Evolutionary conservation across 2,113 vertebrate species (phyloP), one percentile per base, ranked within the genome.

Genomic region (Chaetops frenatus): DNA sequence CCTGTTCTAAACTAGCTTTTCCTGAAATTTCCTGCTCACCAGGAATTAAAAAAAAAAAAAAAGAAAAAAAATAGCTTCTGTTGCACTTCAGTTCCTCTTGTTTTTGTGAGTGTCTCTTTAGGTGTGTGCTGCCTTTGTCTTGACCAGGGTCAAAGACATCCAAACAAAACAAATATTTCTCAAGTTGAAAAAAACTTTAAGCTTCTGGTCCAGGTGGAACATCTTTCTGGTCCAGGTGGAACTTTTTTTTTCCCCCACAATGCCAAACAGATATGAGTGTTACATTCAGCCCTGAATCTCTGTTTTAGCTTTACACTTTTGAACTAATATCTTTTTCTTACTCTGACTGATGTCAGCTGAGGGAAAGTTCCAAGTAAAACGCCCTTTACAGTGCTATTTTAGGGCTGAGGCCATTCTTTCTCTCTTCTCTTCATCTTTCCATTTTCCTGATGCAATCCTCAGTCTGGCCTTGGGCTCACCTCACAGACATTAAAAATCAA

Each of bases 321-420:
- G 94, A 96, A 96, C 96, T 92, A 97, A 92, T 93, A 96, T 82
- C 62, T 91, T 94, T 96, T 82, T 93, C 85, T 82, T 65, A 91
- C 93, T 81, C 93, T 83, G 86, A 96, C 95, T 95, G 95, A 96
- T 35, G 97, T 96, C 96, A 98, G 96, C 96, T 96, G 90, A 96
- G 87, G 85, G 53, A 64, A 95, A 88, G 95, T 88, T 97, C 91
- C 53, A 92, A 91, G 97, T 95, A 96, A 96, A 94, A 97, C 90
- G 94, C 95, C 94, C 96, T 95, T 95, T 81, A 92, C 60, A 85
- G 69, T 96, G 97, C 97, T 98, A 96, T 97, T 96, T 97, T 98
- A 97, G 98, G 97, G 97, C 87, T 95, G 94, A 54, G 94, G 97
- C 97, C 96, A 85, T 95, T 97, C 94, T 96, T 95, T 90, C 82